A percentile compares a stretch with the other conserved stretches of the same genome.
phyloP scores from a whole-genome alignment of 2,113 vertebrate species.

The Microcebus tavaratra region DNA sequence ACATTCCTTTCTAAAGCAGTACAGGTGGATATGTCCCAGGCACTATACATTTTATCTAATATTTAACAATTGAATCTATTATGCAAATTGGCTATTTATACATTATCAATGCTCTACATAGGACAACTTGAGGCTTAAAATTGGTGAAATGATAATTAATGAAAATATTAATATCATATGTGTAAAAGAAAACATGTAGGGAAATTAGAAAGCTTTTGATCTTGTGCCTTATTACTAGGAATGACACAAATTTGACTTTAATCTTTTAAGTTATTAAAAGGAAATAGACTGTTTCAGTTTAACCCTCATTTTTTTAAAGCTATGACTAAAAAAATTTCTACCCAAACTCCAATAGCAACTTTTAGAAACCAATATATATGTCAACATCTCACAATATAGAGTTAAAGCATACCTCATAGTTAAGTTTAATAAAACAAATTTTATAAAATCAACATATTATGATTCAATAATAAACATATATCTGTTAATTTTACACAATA shows the following conservation, averaged over 20 bases:
- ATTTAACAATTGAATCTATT: neutral
- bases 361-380: neutral
- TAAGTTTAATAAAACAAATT: neutral
- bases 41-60: neutral
- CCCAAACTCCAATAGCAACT: neutral
- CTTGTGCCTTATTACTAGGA: neutral
- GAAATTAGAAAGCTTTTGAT: neutral
- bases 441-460: neutral
- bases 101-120: neutral
- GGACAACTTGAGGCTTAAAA: neutral
- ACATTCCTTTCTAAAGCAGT: neutral
- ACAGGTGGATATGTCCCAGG: neutral
- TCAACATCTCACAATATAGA: neutral
- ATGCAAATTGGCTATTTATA: neutral
- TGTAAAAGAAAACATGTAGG: neutral
- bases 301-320: neutral
- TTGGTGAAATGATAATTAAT: neutral
- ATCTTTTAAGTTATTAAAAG: neutral
- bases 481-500: neutral
- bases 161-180: neutral
- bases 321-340: neutral
- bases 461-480: neutral
- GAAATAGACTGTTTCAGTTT: neutral
- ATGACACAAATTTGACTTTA: neutral
- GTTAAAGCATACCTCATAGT: neutral